Base-by-base conservation (phyloP, 64 coral and sea anemone species). In the Montipora sp. region DNA sequence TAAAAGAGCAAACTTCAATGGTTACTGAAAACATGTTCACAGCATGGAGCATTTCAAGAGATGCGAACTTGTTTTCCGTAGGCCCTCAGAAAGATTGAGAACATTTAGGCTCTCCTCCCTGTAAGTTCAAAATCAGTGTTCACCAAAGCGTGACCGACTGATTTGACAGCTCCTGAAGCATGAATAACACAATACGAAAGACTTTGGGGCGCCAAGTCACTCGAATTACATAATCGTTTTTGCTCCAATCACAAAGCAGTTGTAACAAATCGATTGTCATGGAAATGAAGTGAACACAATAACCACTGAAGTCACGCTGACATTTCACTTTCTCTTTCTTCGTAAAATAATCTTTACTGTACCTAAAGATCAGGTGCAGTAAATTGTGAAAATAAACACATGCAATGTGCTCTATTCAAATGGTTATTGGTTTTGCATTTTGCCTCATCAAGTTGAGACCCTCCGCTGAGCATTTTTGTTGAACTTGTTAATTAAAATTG, bases 281-380 rank as follows among this genome's bases (percentile, higher is more conserved):
- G 91, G 83, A 79, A 93, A 93, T 93, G 60, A 21, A 86, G 48
- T 59, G 83, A 80, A 93, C 19, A 93, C 83, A 87, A 78, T 88
- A 73, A 43, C 60, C 53, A 75, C 53, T 93, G 20, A 13, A 51
- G 75, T 78, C 47, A 78, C 89, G 89, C 60, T 90, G 89, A 78
- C 65, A 90, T 15, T 36, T 47, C 73, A 59, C 58, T 77, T 77
- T 77, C 45, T 71, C 87, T 11, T 15, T 77, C 13, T 77, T 89
- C 87, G 87, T 59, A 51, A 77, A 89, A 77, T 50, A 77, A 77
- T 46, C 73, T 8, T 73, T 21, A 76, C 59, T 63, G 71, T 77
- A 89, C 24, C 66, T 57, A 89, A 59, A 45, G 72, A 48, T 89
- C 50, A 44, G 73, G 13, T 22, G 69, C 86, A 60, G 49, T 68